These are phyloP conservation scores for Arrhopalites spinosus DNA, from an alignment of 2,888 invertebrate species.

Conservation along the genomic window DNA sequence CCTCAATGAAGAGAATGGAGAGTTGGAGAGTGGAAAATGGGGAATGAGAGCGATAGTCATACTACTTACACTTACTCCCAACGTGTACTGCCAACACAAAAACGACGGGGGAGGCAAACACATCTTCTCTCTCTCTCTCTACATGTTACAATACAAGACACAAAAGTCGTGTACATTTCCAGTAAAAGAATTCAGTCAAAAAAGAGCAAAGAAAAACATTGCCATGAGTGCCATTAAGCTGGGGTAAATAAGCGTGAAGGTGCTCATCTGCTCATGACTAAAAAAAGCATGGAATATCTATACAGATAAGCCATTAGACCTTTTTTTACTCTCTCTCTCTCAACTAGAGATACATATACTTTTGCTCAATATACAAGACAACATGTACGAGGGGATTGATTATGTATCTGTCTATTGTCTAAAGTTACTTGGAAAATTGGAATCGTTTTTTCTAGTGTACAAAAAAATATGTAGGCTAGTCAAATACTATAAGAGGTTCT, in stretches of 20 bases:
- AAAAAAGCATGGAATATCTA: too few relatives aligned
- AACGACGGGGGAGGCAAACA: neutral
- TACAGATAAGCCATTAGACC: too few relatives aligned
- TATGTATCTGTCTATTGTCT: neutral
- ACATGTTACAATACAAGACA: neutral
- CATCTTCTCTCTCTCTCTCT: too few relatives aligned
- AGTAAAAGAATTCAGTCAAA: neutral
- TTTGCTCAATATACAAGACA: neutral
- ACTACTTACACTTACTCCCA: neutral
- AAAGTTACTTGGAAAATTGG: too few relatives aligned
- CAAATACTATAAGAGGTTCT: too few relatives aligned
- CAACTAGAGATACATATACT: too few relatives aligned
- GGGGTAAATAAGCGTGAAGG: slow-evolving; percentile 9
- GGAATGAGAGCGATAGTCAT: neutral
- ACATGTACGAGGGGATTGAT: neutral
- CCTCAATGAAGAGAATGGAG: neutral
- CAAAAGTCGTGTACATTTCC: neutral
- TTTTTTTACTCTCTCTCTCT: neutral
- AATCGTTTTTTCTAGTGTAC: too few relatives aligned
- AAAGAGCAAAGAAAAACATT: slow-evolving; percentile 4
- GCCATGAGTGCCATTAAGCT: slow-evolving; percentile 5
- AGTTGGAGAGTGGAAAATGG: neutral
- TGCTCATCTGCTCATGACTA: neutral
- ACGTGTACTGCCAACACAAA: neutral
- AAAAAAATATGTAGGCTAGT: too few relatives aligned